A percentile compares a stretch with the other conserved stretches of the same genome.
These are phyloP conservation scores for Hyposoter dolosus DNA, from an alignment of 2,888 invertebrate species.

Conservation along the genomic window DNA sequence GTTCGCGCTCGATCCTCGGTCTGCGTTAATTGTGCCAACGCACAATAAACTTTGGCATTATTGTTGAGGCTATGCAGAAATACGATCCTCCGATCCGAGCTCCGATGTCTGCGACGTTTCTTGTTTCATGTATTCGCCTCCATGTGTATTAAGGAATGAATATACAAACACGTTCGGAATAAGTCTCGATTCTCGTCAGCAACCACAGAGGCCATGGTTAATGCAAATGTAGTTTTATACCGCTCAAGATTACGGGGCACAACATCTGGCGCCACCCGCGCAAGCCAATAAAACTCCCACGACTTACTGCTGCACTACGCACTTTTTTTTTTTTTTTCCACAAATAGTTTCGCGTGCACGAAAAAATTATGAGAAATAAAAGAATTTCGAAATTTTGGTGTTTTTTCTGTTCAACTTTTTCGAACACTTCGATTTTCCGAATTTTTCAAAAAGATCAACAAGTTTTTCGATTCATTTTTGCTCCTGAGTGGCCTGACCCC, in stretches of 20 bases:
- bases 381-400: neutral
- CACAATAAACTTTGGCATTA: constrained; percentile 69
- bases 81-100: constrained; percentile 65
- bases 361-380: neutral
- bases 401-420: neutral
- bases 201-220: constrained; percentile 42
- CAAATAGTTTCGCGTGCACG: neutral
- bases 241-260: constrained; percentile 76
- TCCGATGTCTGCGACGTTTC: constrained; percentile 70
- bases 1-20: constrained; percentile 16
- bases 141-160: constrained; percentile 5
- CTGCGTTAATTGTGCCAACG: constrained; percentile 33
- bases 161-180: constrained; percentile 12
- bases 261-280: constrained; percentile 79
- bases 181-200: constrained; percentile 40
- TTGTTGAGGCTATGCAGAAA: constrained; percentile 74
- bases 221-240: constrained; percentile 58
- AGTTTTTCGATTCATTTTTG: neutral
- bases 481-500: too few relatives aligned
- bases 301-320: constrained; percentile 26
- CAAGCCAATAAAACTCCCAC: constrained; percentile 64
- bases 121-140: constrained; percentile 34
- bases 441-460: neutral
- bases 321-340: constrained; percentile 14
- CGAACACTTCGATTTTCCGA: neutral